phyloP scores from a whole-genome alignment of 1,140 invertebrate genomes.

The Drepana arcuata region DNA sequence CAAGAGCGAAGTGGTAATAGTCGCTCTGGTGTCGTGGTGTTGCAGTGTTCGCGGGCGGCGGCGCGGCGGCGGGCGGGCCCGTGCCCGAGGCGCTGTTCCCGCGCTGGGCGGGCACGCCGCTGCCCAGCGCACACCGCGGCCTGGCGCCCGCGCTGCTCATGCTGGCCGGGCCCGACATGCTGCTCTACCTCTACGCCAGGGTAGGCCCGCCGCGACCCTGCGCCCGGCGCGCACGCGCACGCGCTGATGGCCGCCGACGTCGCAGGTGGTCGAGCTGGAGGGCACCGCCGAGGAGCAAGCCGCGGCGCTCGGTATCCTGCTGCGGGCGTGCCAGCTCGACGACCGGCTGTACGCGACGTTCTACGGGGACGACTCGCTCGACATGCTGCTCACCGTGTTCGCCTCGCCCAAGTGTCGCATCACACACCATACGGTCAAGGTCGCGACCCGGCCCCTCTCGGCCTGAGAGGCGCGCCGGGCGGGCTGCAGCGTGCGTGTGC shows the following conservation, averaged over 20 bases:
- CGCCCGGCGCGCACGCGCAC: conserved; percentile 73
- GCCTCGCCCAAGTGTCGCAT: conserved; percentile 68
- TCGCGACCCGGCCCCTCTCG: no score
- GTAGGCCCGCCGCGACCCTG: conserved; percentile 36
- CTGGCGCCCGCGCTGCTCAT: conserved; percentile 71
- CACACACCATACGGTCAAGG: conserved; percentile 71
- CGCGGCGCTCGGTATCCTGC: conserved; percentile 68
- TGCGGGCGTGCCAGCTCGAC: conserved; percentile 68
- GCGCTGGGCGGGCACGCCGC: conserved; percentile 48
- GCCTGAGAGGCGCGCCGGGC: no score
- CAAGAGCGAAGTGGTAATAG: no score
- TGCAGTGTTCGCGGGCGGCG: conserved; percentile 28
- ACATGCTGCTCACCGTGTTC: conserved; percentile 72
- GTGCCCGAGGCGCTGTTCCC: conserved; percentile 46
- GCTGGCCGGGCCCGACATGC: conserved; percentile 74
- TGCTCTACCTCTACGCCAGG: conserved; percentile 76
- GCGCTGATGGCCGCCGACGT: conserved; percentile 72
- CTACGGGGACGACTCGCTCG: conserved; percentile 57
- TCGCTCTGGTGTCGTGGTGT: not conserved
- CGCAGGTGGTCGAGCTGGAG: conserved; percentile 74
- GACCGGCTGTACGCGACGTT: conserved; percentile 70
- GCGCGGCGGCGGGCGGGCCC: conserved; percentile 56
- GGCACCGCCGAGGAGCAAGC: conserved; percentile 74
- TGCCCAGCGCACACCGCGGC: conserved; percentile 58
- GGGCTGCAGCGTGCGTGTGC: not conserved